Evolutionary conservation across 2,888 invertebrate genomes (phyloP).

Genomic region (Cerastoderma edule): DNA sequence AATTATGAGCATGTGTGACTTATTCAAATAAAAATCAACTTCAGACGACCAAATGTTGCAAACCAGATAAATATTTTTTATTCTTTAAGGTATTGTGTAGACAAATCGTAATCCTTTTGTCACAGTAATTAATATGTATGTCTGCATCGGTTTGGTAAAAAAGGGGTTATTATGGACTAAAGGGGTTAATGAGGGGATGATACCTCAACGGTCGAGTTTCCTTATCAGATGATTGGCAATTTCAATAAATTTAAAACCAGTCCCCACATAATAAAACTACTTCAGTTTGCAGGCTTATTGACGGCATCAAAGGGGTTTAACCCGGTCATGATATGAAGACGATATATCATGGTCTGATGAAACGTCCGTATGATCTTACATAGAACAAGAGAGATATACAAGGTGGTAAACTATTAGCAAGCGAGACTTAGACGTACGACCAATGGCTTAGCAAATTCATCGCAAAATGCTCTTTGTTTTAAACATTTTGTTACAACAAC

Average conservation of each 20-base stretch:
- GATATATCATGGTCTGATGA: conserved; percentile 12
- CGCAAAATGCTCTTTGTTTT: not conserved
- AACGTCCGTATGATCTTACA: too few relatives aligned
- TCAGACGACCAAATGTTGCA: too few relatives aligned
- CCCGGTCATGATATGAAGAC: conserved; percentile 2
- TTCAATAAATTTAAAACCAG: not conserved
- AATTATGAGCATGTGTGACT: too few relatives aligned
- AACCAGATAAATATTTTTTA: too few relatives aligned
- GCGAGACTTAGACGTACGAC: not conserved
- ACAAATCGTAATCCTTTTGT: too few relatives aligned
- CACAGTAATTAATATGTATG: not conserved
- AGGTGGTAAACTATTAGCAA: not conserved
- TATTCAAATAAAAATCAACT: too few relatives aligned
- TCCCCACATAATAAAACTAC: not conserved
- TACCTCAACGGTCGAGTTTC: not conserved
- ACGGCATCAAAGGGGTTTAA: conserved; percentile 9
- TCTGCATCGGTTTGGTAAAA: not conserved
- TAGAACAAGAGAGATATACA: too few relatives aligned
- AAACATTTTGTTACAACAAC: not conserved
- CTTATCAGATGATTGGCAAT: not conserved
- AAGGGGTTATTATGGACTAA: not conserved
- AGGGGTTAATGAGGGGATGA: not conserved
- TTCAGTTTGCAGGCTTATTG: not conserved
- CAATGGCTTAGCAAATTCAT: not conserved
- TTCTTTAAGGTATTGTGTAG: too few relatives aligned